Percentiles rank a stretch among this genome's conserved stretches.
Conservation (phyloP, 2,888 invertebrate genomes). For the Cynaeus angustus region DNA sequence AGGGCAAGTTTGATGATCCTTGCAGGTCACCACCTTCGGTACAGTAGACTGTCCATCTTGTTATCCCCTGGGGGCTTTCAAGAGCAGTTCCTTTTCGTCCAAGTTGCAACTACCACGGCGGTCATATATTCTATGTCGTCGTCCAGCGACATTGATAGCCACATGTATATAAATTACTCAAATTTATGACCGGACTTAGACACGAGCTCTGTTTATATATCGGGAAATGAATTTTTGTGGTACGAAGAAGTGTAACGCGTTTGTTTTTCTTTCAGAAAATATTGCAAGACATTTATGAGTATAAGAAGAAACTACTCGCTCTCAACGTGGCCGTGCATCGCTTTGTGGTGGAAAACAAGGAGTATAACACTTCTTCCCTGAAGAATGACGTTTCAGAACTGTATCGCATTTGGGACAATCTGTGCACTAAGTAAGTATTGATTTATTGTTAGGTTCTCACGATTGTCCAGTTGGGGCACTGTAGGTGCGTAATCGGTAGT, state of each 20-base stretch:
- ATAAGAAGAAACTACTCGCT: slow-evolving; percentile 75
- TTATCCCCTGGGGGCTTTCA: slow-evolving; percentile 49
- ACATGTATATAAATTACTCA: slow-evolving; percentile 70
- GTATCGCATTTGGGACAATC: slow-evolving; percentile 81
- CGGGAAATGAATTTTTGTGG: slow-evolving; percentile 44
- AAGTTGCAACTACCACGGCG: slow-evolving; percentile 61
- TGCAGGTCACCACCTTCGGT: slow-evolving; percentile 46
- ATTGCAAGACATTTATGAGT: slow-evolving; percentile 73
- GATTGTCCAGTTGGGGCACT: slow-evolving; percentile 55
- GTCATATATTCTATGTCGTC: slow-evolving; percentile 64
- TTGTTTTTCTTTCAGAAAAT: slow-evolving; percentile 70
- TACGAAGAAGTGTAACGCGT: slow-evolving; percentile 2
- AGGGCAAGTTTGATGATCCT: slow-evolving; percentile 40
- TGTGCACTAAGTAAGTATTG: slow-evolving; percentile 78
- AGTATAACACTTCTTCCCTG: slow-evolving; percentile 72
- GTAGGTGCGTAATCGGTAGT: slow-evolving; percentile 52
- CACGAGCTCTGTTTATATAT: slow-evolving; percentile 70
- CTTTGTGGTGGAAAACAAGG: slow-evolving; percentile 72
- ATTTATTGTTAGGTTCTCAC: slow-evolving; percentile 59
- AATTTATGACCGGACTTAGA: slow-evolving; percentile 74
- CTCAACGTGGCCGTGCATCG: slow-evolving; percentile 77
- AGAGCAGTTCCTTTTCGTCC: slow-evolving; percentile 54
- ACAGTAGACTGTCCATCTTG: slow-evolving; percentile 25
- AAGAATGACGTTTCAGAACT: slow-evolving; percentile 80
- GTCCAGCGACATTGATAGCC: slow-evolving; percentile 67